Percentiles rank a stretch among this genome's conserved stretches.
Conservation (phyloP, 2,113 vertebrate species). For the Scomber scombrus region DNA sequence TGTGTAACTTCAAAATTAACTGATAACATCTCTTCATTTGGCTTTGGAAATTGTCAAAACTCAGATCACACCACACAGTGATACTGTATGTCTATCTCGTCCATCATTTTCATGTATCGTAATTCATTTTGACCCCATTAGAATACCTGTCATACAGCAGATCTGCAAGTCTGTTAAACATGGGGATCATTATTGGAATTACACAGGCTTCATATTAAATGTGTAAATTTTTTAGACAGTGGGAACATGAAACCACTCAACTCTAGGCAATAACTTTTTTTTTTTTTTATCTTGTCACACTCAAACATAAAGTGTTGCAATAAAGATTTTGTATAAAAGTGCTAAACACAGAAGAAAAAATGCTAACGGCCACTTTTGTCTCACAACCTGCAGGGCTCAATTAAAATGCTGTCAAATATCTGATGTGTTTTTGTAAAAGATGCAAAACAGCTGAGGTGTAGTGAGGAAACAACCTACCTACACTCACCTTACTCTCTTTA, state of each 20-base stretch:
- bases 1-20: not conserved
- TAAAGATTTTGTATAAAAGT: not conserved
- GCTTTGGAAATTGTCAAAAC: conserved; percentile 2
- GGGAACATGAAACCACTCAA: conserved; percentile 10
- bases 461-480: not conserved
- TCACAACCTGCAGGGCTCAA: not conserved
- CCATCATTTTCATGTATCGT: not conserved
- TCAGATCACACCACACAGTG: not conserved
- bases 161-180: not conserved
- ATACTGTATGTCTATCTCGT: not conserved
- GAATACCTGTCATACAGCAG: not conserved
- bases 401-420: not conserved
- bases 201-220: not conserved
- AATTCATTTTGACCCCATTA: not conserved
- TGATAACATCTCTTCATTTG: not conserved
- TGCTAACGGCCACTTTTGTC: not conserved
- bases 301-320: conserved; percentile 6
- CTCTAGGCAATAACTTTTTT: conserved; percentile 1
- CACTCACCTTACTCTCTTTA: not conserved
- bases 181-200: not conserved
- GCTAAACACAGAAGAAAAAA: not conserved
- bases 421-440: too few relatives aligned
- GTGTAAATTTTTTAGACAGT: conserved; percentile 23
- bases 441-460: not conserved
- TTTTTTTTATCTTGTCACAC: not conserved